These are phyloP conservation scores for Tetrapedia diversipes DNA, from an alignment of 2,888 invertebrate species.

Conservation along the genomic window DNA sequence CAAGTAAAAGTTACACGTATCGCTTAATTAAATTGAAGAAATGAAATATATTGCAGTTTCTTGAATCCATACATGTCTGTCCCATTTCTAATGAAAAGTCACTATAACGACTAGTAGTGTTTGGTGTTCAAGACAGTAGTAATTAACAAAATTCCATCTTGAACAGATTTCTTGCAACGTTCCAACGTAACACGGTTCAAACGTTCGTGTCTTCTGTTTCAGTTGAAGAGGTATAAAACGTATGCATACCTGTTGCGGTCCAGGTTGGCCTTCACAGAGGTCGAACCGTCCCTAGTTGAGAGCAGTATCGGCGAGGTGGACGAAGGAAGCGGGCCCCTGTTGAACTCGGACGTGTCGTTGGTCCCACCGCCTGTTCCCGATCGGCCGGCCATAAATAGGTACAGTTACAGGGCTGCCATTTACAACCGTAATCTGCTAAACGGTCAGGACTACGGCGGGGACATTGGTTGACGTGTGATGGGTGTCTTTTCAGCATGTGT, in stretches of 20 bases:
- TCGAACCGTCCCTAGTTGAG: constrained; percentile 84
- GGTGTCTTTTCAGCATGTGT: constrained; percentile 93
- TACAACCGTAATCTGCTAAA: constrained; percentile 86
- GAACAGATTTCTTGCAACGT: background rate
- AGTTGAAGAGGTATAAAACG: constrained; percentile 93
- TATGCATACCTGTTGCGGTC: constrained; percentile 91
- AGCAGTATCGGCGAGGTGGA: constrained; percentile 85
- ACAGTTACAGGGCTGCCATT: constrained; percentile 88
- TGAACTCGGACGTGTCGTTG: constrained; percentile 80
- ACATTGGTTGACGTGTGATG: constrained; percentile 92
- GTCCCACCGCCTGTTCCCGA: constrained; percentile 86
- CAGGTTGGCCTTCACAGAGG: constrained; percentile 86
- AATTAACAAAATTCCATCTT: no score
- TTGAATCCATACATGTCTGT: no score
- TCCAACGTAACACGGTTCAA: background rate
- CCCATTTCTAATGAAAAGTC: no score
- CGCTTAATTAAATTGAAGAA: no score
- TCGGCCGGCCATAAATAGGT: constrained; percentile 86
- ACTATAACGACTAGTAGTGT: no score
- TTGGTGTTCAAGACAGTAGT: no score
- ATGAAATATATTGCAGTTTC: no score
- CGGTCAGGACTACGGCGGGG: constrained; percentile 84
- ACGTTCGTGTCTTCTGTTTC: constrained; percentile 52
- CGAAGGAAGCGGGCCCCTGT: constrained; percentile 80
- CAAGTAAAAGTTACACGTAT: no score